These are phyloP conservation scores for Entomobrya multifasciata DNA, from an alignment of 2,888 invertebrate species.

Conservation along the genomic window DNA sequence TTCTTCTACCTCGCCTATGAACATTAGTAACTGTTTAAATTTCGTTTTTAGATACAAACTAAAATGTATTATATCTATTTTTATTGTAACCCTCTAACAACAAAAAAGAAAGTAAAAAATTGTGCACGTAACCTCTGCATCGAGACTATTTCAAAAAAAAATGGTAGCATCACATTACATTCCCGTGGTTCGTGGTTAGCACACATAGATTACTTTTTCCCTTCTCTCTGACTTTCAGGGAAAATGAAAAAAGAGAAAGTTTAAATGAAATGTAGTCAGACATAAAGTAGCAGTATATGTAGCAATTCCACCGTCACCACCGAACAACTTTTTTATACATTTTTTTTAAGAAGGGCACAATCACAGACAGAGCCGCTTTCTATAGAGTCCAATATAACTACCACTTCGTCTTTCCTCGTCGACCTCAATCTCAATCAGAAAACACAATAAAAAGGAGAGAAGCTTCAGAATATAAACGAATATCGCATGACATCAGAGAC, in stretches of 20 bases:
- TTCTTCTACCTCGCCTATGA: background rate
- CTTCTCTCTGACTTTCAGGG: background rate
- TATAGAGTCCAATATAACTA: background rate
- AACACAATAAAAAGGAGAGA: slow-evolving; percentile 47
- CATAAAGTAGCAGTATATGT: slow-evolving; percentile 29
- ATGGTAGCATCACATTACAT: background rate
- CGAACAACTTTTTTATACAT: background rate
- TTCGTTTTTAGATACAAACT: no score
- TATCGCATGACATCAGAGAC: slow-evolving; percentile 54
- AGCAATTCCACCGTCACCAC: slow-evolving; percentile 8
- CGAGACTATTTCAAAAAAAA: background rate
- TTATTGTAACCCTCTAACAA: no score
- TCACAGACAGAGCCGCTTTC: background rate
- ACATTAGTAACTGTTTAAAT: no score
- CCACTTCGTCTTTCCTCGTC: slow-evolving; percentile 1
- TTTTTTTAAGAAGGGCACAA: no score
- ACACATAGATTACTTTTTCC: slow-evolving; percentile 51
- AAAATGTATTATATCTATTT: no score
- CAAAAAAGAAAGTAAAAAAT: background rate
- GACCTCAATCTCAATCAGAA: slow-evolving; percentile 61
- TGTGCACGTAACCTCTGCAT: background rate
- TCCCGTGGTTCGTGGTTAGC: slow-evolving; percentile 46
- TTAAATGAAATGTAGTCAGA: slow-evolving; percentile 55
- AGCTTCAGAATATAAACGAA: slow-evolving; percentile 52
- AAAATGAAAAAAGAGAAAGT: slow-evolving; percentile 54